Base-by-base conservation (phyloP, 2,797 vertebrate species). In the Spondyliosoma cantharus region DNA sequence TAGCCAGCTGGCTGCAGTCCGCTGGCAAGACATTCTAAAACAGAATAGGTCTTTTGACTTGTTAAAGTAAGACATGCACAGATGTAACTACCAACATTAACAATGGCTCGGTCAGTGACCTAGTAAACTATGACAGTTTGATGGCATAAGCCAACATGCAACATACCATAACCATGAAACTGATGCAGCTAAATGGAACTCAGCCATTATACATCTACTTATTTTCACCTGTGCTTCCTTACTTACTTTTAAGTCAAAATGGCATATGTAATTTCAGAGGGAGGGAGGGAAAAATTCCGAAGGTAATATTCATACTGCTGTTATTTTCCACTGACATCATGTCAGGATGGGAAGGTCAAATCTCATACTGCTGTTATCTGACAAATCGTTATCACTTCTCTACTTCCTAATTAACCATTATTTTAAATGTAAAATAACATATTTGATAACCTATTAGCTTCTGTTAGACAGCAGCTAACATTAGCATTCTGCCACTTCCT, bases 21-120 rank as follows among this genome's bases (percentile, higher is more conserved):
- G 17, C 50, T 57, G 58, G 68, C 50, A 54, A 66, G 27, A 73
- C 22, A 27, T 61, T 32, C 12, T 11, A 24, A 57, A 69, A 13
- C 27, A 17, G 43, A 58, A 3, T n/a, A 67, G 24, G 52, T 13
- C 53, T 53, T 62, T 54, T 27, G 27, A 56, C 17, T 58, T 19
- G 25, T 68, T 4, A 43, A 14, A 1, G 27, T 13, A 19, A 2
- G 48, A 64, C 52, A 71, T 64, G 13, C 37, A 37, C 43, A 48
- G 20, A 13, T 43, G 22, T 46, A 27, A 22, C 49, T 54, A 45
- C 54, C 12, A 46, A 32, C 17, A 66, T 49, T n/a, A 45, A 77
- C 14, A 49, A 62, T 49, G 71, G 1, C 42, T 57, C 61, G 3
- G 17, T 22, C 24, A 16, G 14, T 53, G 24, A 46, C 20, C 45